A percentile compares a stretch with the other conserved stretches of the same genome.
Conservation (phyloP, 1,140 invertebrate genomes). For the Phymorhynchus buccinoides region DNA sequence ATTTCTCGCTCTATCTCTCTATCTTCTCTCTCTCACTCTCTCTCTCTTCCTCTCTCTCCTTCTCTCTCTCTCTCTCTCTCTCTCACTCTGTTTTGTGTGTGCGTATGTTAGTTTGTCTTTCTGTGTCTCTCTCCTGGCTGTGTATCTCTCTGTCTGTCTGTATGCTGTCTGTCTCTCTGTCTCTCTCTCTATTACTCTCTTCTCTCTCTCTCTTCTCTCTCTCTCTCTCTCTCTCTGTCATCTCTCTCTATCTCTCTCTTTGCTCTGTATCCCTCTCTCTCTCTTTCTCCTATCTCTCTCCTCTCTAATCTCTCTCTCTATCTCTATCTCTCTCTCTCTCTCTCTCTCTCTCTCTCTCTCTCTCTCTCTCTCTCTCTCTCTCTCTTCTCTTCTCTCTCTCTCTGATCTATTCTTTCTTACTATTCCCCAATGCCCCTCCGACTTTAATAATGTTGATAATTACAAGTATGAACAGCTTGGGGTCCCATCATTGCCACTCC, state of each 20-base stretch:
- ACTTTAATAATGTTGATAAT: too few relatives aligned
- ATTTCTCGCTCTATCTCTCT: neutral
- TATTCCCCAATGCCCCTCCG: neutral
- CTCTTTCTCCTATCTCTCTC: neutral
- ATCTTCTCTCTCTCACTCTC: neutral
- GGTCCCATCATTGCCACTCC: too few relatives aligned
- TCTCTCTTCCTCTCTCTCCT: neutral
- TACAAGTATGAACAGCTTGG: too few relatives aligned
- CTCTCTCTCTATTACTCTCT: neutral
- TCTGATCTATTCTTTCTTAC: neutral
- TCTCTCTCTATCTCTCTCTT: neutral
- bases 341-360: slow-evolving; percentile 14
- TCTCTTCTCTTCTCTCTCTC: neutral
- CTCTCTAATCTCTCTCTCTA: neutral
- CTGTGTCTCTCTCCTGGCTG: too few relatives aligned
- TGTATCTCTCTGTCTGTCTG: neutral
- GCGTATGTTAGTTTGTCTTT: neutral
- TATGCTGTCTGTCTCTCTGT: neutral
- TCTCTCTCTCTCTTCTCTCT: neutral
- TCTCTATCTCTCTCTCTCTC: slow-evolving; percentile 9
- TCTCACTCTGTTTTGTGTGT: neutral
- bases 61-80: slow-evolving; percentile 1
- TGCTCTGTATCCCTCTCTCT: neutral
- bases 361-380: slow-evolving; percentile 25
- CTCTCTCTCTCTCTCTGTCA: neutral